phyloP scores from a whole-genome alignment of 2,113 vertebrate genomes.

The Marmota monax region DNA sequence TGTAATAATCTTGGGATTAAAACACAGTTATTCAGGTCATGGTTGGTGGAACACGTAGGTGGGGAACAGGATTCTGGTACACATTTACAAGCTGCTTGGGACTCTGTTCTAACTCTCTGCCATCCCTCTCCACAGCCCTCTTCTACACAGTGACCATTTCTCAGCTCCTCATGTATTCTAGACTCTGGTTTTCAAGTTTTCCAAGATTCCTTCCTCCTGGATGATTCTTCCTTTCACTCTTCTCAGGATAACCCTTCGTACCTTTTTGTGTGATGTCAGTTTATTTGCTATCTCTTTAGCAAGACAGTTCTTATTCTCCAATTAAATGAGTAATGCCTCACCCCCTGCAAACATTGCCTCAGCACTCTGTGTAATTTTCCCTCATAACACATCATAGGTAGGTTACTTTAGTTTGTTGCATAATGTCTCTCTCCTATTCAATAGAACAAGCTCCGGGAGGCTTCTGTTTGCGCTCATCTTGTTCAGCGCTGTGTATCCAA shows the following conservation, averaged over 20 bases:
- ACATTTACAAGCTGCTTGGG: too few relatives aligned
- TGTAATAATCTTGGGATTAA: neutral
- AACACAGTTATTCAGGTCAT: too few relatives aligned
- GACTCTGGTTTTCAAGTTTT: neutral
- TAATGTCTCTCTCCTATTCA: neutral
- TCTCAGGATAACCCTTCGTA: neutral
- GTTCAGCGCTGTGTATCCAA: neutral
- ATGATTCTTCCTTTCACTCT: neutral
- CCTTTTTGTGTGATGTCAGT: neutral
- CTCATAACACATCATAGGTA: neutral
- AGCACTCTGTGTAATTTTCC: neutral
- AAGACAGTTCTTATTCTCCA: neutral
- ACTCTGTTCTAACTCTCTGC: neutral
- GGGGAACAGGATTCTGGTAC: neutral
- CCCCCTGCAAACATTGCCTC: neutral
- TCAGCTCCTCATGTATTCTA: neutral
- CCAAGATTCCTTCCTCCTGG: neutral
- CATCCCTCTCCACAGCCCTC: rapidly evolving
- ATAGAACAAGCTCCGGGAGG: neutral
- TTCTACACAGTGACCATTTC: neutral
- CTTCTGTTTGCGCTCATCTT: neutral
- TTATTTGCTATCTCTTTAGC: neutral
- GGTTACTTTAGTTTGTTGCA: neutral
- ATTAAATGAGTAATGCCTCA: neutral
- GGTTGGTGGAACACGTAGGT: neutral